phyloP scores from a whole-genome alignment of 2,888 invertebrate species.

The Callimorpha dominula region DNA sequence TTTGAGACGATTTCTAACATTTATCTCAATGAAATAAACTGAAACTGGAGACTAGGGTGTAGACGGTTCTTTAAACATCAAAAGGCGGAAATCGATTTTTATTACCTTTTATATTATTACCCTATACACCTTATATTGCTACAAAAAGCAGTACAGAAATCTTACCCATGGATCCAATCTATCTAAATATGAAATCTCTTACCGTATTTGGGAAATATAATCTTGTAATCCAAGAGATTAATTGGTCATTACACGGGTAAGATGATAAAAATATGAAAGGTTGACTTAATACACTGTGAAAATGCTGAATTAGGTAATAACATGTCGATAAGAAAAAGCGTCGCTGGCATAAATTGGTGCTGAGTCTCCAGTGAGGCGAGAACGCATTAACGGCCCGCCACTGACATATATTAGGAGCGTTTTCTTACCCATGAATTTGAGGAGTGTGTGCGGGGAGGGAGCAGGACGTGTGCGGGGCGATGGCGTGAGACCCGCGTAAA shows the following conservation, averaged over 20 bases:
- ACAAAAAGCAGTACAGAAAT: neutral
- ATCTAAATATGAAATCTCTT: too few relatives aligned
- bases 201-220: neutral
- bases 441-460: conserved; percentile 22
- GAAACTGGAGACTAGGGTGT: neutral
- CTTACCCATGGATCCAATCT: too few relatives aligned
- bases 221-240: conserved; percentile 1
- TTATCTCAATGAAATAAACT: too few relatives aligned
- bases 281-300: conserved; percentile 74
- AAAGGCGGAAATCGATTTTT: too few relatives aligned
- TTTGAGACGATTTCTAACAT: too few relatives aligned
- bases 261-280: conserved; percentile 61
- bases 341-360: conserved; percentile 75
- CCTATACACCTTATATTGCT: too few relatives aligned
- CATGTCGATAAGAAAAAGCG: conserved; percentile 77
- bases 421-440: conserved; percentile 61
- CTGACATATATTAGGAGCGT: conserved; percentile 62
- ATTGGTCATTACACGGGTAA: conserved; percentile 32
- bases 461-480: conserved; percentile 38
- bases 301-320: conserved; percentile 76
- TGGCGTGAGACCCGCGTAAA: conserved; percentile 68
- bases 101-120: too few relatives aligned
- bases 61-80: too few relatives aligned
- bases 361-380: conserved; percentile 73
- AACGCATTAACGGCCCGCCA: conserved; percentile 72